Conservation (phyloP, 2,888 invertebrate species). For the Meloe dianella region DNA sequence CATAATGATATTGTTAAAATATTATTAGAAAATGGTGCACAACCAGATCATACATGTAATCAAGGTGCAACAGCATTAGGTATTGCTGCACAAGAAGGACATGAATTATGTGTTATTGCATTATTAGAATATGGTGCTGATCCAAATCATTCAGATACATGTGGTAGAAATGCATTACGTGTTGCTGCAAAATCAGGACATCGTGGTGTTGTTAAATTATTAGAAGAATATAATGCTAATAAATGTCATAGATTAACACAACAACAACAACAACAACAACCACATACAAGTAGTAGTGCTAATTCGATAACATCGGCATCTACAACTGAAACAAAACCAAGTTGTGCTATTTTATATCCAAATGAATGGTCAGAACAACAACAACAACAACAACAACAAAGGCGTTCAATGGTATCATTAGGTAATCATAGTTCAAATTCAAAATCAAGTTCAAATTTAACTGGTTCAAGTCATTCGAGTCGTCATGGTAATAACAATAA, state of each 20-base stretch:
- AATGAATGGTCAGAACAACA: slow-evolving; percentile 53
- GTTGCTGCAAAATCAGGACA: slow-evolving; percentile 93
- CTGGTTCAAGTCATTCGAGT: slow-evolving; percentile 63
- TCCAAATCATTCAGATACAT: slow-evolving; percentile 84
- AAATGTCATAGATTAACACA: slow-evolving; percentile 49
- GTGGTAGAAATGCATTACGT: slow-evolving; percentile 84
- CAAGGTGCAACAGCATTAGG: slow-evolving; percentile 95
- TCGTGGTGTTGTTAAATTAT: slow-evolving; percentile 78
- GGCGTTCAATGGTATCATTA: slow-evolving; percentile 64
- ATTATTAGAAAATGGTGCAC: slow-evolving; percentile 79
- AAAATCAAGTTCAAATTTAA: slow-evolving; percentile 79
- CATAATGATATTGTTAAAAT: slow-evolving; percentile 83
- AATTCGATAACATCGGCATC: slow-evolving; percentile 62
- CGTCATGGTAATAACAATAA: slow-evolving; percentile 52
- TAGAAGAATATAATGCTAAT: slow-evolving; percentile 69
- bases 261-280: slow-evolving; percentile 19
- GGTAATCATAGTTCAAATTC: slow-evolving; percentile 78
- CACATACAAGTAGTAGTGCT: slow-evolving; percentile 56
- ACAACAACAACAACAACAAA: slow-evolving; percentile 41
- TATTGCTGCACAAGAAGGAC: slow-evolving; percentile 96
- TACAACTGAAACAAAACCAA: slow-evolving; percentile 69
- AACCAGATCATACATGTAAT: slow-evolving; percentile 88
- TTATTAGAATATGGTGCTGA: slow-evolving; percentile 84
- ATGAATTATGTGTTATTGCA: slow-evolving; percentile 87
- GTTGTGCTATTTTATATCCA: slow-evolving; percentile 65